These are phyloP conservation scores for Henicopernis longicauda DNA, from an alignment of 2,113 vertebrate genomes.

Conservation along the genomic window DNA sequence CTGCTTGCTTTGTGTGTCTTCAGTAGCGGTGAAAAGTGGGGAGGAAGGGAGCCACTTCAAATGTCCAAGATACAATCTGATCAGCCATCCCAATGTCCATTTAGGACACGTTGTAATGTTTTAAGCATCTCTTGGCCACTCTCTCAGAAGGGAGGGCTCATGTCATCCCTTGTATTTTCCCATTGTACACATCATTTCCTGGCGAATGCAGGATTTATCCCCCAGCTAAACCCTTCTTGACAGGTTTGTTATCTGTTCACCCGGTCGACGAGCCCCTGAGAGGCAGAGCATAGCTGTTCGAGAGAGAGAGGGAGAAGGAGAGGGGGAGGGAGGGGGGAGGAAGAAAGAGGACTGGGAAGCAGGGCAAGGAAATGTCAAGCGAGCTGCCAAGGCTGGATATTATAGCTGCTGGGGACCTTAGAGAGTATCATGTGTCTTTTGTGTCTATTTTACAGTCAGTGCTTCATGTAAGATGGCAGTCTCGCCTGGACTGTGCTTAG, in stretches of 20 bases:
- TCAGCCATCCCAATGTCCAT: slow-evolving; percentile 75
- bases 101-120: slow-evolving; percentile 73
- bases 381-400: slow-evolving; percentile 87
- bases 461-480: slow-evolving; percentile 80
- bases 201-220: slow-evolving; percentile 80
- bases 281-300: slow-evolving; percentile 78
- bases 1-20: slow-evolving; percentile 70
- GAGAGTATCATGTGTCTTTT: slow-evolving; percentile 79
- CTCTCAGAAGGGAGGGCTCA: slow-evolving; percentile 75
- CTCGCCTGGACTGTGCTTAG: slow-evolving; percentile 68
- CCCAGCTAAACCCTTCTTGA: slow-evolving; percentile 82
- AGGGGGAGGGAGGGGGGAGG: slow-evolving; percentile 35
- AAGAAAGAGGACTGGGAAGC: slow-evolving; percentile 73
- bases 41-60: slow-evolving; percentile 74
- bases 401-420: slow-evolving; percentile 83
- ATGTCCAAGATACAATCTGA: slow-evolving; percentile 77
- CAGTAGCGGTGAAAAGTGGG: slow-evolving; percentile 43
- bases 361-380: slow-evolving; percentile 89
- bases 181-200: slow-evolving; percentile 83
- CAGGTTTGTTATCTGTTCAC: slow-evolving; percentile 92
- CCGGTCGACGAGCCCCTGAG: slow-evolving; percentile 80
- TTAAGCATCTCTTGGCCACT: slow-evolving; percentile 70
- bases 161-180: slow-evolving; percentile 75
- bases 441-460: slow-evolving; percentile 80
- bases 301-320: slow-evolving; percentile 38